phyloP scores from a whole-genome alignment of 2,888 invertebrate species.

The Stratiomys singularior region DNA sequence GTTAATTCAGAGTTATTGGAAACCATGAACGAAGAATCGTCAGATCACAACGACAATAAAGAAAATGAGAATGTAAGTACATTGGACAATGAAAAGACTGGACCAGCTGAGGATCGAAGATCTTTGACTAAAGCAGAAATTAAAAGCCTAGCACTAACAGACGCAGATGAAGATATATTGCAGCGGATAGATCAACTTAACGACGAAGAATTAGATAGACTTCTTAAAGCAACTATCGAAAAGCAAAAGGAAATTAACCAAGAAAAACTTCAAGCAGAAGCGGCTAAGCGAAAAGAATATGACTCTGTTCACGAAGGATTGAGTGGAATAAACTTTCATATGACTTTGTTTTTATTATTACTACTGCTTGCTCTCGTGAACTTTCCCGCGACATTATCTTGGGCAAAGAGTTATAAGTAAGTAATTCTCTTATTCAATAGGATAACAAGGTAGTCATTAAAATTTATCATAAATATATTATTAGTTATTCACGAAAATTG shows the following conservation, averaged over 20 bases:
- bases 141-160: not conserved
- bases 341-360: constrained; percentile 78
- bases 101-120: constrained; percentile 18
- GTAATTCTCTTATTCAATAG: constrained; percentile 55
- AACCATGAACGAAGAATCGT: constrained; percentile 1
- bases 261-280: constrained; percentile 54
- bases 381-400: constrained; percentile 78
- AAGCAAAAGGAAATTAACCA: constrained; percentile 52
- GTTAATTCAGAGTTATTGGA: not conserved
- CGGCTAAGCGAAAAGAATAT: constrained; percentile 54
- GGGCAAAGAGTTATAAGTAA: constrained; percentile 84
- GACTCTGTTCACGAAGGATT: constrained; percentile 58
- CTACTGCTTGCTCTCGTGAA: constrained; percentile 73
- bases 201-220: constrained; percentile 53
- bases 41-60: not conserved
- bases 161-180: constrained; percentile 41
- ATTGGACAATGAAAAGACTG: not conserved
- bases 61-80: not conserved
- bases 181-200: constrained; percentile 44
- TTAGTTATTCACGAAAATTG: constrained; percentile 64
- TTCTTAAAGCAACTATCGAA: constrained; percentile 53
- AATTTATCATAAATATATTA: constrained; percentile 35
- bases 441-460: not conserved
- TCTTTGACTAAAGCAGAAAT: constrained; percentile 48
- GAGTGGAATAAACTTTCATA: constrained; percentile 76